Conservation (phyloP, 2,888 invertebrate genomes). For the Synanthedon myopaeformis region DNA sequence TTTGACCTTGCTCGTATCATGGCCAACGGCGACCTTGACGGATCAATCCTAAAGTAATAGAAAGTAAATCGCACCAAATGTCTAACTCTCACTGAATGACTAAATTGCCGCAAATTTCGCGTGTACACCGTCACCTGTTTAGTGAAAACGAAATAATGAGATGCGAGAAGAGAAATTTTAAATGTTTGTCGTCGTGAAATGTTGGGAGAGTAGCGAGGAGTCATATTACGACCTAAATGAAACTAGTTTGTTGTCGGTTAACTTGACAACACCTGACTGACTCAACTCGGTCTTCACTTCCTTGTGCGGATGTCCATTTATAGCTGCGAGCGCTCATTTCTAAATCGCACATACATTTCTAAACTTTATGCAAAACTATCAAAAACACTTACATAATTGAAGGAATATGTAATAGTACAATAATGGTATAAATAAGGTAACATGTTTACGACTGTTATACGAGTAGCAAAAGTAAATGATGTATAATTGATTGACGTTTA, state of each 20-base stretch:
- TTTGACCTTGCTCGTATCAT: slow-evolving; percentile 49
- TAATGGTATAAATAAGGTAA: too few relatives aligned
- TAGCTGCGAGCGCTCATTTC: neutral
- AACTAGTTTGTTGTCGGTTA: slow-evolving; percentile 51
- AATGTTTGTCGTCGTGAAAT: slow-evolving; percentile 63
- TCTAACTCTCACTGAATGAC: slow-evolving; percentile 60
- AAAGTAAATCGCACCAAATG: slow-evolving; percentile 52
- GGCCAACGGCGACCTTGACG: slow-evolving; percentile 49
- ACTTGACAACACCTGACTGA: slow-evolving; percentile 3
- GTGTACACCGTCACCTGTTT: slow-evolving; percentile 36
- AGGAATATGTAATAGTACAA: too few relatives aligned
- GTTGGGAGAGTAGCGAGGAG: slow-evolving; percentile 57
- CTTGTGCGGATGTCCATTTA: neutral
- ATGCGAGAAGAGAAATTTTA: slow-evolving; percentile 69
- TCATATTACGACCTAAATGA: slow-evolving; percentile 56
- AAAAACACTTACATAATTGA: neutral
- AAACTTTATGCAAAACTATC: neutral
- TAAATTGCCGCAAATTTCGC: slow-evolving; percentile 52
- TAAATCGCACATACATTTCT: neutral
- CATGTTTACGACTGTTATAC: too few relatives aligned
- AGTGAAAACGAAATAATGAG: slow-evolving; percentile 67
- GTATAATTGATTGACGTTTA: too few relatives aligned
- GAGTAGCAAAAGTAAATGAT: too few relatives aligned
- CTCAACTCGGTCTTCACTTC: slow-evolving; percentile 2
- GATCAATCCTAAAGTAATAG: slow-evolving; percentile 32